phyloP scores from a whole-genome alignment of 2,888 invertebrate genomes.

The Aelia acuminata region DNA sequence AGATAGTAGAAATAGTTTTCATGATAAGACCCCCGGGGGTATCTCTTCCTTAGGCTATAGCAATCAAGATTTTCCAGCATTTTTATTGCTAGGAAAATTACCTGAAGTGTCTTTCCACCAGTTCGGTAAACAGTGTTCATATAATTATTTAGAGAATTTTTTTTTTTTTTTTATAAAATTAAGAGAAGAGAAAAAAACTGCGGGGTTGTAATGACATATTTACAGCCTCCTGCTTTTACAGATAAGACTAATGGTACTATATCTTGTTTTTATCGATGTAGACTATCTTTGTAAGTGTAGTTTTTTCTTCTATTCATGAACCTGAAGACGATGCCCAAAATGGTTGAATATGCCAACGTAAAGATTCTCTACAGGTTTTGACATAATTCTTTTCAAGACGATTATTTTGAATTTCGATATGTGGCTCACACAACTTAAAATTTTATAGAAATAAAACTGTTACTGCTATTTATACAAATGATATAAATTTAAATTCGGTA shows the following conservation, averaged over 20 bases:
- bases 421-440: no score
- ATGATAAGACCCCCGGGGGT: not conserved
- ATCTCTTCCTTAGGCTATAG: not conserved
- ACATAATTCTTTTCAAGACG: not conserved
- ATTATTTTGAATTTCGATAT: not conserved
- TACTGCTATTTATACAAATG: no score
- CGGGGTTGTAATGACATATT: not conserved
- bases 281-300: not conserved
- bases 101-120: no score
- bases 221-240: not conserved
- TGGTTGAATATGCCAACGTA: not conserved
- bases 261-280: not conserved
- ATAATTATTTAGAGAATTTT: no score
- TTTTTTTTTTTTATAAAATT: no score
- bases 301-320: not conserved
- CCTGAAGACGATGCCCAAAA: not conserved
- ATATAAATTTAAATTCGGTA: no score
- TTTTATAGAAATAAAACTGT: no score
- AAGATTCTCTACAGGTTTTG: not conserved
- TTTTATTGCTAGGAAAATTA: no score
- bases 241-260: not conserved
- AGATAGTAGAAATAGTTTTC: constrained; percentile 1
- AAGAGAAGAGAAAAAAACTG: not conserved
- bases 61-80: no score
- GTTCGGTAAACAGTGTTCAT: no score